Percentiles rank a stretch among this genome's conserved stretches.
phyloP scores from a whole-genome alignment of 2,113 vertebrate species.

The Heteronetta atricapilla region DNA sequence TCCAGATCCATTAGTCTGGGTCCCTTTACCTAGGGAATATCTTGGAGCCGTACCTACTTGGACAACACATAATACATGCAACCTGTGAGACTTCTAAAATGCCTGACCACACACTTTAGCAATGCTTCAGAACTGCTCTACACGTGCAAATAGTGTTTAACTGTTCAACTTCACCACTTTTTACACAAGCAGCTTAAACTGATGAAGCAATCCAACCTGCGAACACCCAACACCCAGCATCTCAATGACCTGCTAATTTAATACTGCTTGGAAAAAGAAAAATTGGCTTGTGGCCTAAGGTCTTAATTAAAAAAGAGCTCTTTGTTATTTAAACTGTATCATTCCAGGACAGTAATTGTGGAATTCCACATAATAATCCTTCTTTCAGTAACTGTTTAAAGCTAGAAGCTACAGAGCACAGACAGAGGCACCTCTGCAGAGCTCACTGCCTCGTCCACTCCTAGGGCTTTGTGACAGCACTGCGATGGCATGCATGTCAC shows the following conservation, averaged over 20 bases:
- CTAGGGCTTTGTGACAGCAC: not conserved
- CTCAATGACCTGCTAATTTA: not conserved
- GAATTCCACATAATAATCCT: not conserved
- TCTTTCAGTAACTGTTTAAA: not conserved
- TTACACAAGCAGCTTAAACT: not conserved
- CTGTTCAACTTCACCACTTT: not conserved
- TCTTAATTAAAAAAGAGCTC: not conserved
- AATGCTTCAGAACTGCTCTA: not conserved
- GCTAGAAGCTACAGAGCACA: not conserved
- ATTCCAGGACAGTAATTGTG: not conserved
- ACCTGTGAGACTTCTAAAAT: not conserved
- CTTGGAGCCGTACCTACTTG: too few species aligned
- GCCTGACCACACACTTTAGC: not conserved
- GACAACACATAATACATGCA: not conserved
- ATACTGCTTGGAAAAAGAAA: not conserved
- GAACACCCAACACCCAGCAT: not conserved
- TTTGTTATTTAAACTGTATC: not conserved
- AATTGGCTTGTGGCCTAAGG: not conserved
- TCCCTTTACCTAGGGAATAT: not conserved
- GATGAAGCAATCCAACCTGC: not conserved
- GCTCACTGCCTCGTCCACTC: not conserved
- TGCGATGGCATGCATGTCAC: accelerated
- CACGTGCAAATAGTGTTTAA: not conserved
- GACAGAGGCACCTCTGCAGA: not conserved
- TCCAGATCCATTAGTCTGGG: not conserved